Evolutionary conservation across 2,888 invertebrate genomes (phyloP).

Genomic region (Tridacna gigas): DNA sequence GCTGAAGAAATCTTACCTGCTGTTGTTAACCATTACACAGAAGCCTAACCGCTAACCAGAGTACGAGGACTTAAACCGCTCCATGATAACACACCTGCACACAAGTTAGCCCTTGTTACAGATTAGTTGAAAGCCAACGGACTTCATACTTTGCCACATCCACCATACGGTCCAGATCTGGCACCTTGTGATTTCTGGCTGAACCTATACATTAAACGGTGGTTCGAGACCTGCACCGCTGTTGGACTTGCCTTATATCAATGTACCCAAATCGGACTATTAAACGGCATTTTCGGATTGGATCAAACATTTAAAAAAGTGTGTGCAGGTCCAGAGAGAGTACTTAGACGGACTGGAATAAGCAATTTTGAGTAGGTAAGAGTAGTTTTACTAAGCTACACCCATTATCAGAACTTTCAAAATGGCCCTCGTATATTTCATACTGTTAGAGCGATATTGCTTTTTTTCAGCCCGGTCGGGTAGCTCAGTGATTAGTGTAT

Average conservation of each 20-base stretch:
- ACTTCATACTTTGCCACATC: constrained; percentile 22
- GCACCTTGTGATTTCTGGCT: neutral
- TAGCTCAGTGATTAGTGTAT: too few relatives aligned
- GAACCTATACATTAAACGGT: constrained; percentile 8
- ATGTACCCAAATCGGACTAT: constrained; percentile 4
- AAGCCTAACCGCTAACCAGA: neutral
- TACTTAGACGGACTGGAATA: too few relatives aligned
- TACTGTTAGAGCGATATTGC: too few relatives aligned
- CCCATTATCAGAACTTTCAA: too few relatives aligned
- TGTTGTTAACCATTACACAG: neutral
- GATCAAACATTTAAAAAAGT: too few relatives aligned
- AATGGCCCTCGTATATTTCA: too few relatives aligned
- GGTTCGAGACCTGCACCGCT: constrained; percentile 8
- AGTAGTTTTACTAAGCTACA: too few relatives aligned
- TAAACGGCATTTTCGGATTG: neutral
- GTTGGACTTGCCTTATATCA: constrained; percentile 3
- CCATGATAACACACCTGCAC: constrained; percentile 21
- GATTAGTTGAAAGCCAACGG: constrained; percentile 3
- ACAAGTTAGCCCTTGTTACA: neutral
- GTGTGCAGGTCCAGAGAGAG: too few relatives aligned
- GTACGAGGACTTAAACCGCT: constrained; percentile 19
- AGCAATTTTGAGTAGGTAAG: too few relatives aligned
- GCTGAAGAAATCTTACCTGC: constrained; percentile 19
- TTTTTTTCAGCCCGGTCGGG: too few relatives aligned
- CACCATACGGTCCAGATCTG: constrained; percentile 3